Evolutionary conservation across 2,113 vertebrate species (phyloP), one percentile per base, ranked within the genome.

Genomic region (Glareola pratincola): DNA sequence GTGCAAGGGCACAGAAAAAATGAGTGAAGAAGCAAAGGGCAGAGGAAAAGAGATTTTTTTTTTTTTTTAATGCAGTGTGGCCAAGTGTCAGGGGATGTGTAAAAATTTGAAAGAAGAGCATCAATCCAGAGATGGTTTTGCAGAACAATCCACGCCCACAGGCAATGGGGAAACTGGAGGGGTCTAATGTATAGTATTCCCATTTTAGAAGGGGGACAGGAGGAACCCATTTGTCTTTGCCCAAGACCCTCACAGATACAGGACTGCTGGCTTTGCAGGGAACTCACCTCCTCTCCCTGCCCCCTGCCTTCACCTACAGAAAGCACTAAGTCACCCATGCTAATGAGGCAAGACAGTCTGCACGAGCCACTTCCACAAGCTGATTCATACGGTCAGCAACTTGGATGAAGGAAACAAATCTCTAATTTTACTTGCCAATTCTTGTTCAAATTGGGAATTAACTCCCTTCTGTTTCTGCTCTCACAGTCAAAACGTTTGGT

Each of bases 371-470:
- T 87, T 88, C 75, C 86, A 85, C n/a, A 72, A 54, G 45, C 62
- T 90, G 66, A 94, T 96, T 94, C 74, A 27, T 78, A 63, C 24
- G 48, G 87, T 76, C 77, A 81, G 59, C 27, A 79, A 63, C 47
- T 69, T 91, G 71, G 50, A 94, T 67, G 26, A 89, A 90, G 74
- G n/a, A 84, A 91, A 85, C 89, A 48, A 89, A 94, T 83, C 87
- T 88, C 56, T 71, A 48, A 90, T 80, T 95, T 86, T 84, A 94
- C 78, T 90, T 96, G 85, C 69, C 77, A 92, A 26, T 94, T 94
- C 67, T 76, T 90, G 53, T 95, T 96, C 30, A 92, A 85, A 93
- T 95, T 79, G 85, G n/a, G 63, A 94, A 86, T 92, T 84, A 97
- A 96, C 68, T 77, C 36, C 30, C 67, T 43, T 54, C 36, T 92